Evolutionary conservation across 2,888 invertebrate species (phyloP), one percentile per base, ranked within the genome.

Genomic region (Drosophila imparisetae): DNA sequence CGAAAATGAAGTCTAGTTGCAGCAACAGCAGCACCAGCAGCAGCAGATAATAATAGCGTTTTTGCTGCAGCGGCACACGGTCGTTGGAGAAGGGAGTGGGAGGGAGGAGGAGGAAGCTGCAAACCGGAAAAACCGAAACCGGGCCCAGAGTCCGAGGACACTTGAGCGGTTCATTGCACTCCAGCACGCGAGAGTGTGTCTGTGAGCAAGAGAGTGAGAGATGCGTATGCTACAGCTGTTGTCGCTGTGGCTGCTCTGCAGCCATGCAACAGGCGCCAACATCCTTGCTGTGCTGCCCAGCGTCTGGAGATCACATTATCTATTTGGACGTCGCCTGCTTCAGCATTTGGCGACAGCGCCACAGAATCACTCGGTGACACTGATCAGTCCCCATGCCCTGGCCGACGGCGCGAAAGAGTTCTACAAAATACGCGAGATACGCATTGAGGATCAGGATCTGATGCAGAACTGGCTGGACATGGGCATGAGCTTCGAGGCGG

Each of bases 251-350:
- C 48, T 90, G 48, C 75, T 89, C 5, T 68, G 70, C 61, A 66
- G 86, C 45, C 58, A 67, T 53, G 68, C 70, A 27, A 66, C 66
- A n/a, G 89, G 88, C 13, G 91, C 90, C 54, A 91, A 93, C 69
- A 90, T 93, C 63, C 77, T 93, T 65, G 92, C 93, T 0, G 90
- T 93, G 10, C 85, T 93, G 64, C 93, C 93, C 8, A 92, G 92
- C 60, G 92, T 92, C 1, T 93, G 93, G 92, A 89, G 87, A 64
- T 92, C 93, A 3, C 92, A 93, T 61, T 93, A 92, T 73, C 74
- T 92, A 5, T 92, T 92, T 62, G 93, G 93, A 0, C 78, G 89
- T 1, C 74, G 90, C 0, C 68, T 93, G n/a, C 80, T 93, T 3
- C 77, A 90, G 24, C 87, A 91, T 63, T 66, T 93, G 54, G 91